Base-by-base conservation (phyloP, 2,113 vertebrate species). In the Melanocharis versteri region DNA sequence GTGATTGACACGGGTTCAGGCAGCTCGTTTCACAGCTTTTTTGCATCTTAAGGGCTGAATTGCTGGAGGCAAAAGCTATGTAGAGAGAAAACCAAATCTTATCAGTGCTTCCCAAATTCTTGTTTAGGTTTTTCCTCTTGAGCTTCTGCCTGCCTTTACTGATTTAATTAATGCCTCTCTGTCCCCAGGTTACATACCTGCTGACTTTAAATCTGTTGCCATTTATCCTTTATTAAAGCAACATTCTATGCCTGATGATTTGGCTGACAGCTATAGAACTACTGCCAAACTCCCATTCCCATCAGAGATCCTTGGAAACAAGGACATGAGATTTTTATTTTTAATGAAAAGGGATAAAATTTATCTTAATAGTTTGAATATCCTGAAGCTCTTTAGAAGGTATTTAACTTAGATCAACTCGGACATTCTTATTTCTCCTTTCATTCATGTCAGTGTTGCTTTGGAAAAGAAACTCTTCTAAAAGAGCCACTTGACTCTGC, bases 101-200 rank as follows among this genome's bases (percentile, higher is more conserved):
- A 97, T 95, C 96, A 79, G 68, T 60, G 47, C 69, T 95, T 93
- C 64, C 92, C 92, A 92, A 96, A 94, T 79, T 95, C 89, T 81
- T 92, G 56, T 92, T 96, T 65, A 81, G 79, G 80, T 78, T 93
- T 95, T 96, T 95, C 69, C 40, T 95, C 73, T 50, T 94, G 60
- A 90, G 82, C 44, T 84, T 81, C 93, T 95, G 87, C 89, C 71
- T 94, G 84, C 65, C 65, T 85, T 87, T 94, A 80, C 93, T 94
- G 93, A 93, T 96, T 94, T 97, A 97, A 97, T 98, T 97, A 98
- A 96, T 68, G 58, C 77, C 79, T 95, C 20, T 84, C 17, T 96
- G 92, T 93, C 97, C 94, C 86, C 86, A 84, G 94, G 91, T 97
- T 97, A 93, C 94, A 78, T 97, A 88, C 91, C 91, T 96, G 87